Base-by-base conservation (phyloP, 2,797 vertebrate genomes). In the Ciconia nigra region DNA sequence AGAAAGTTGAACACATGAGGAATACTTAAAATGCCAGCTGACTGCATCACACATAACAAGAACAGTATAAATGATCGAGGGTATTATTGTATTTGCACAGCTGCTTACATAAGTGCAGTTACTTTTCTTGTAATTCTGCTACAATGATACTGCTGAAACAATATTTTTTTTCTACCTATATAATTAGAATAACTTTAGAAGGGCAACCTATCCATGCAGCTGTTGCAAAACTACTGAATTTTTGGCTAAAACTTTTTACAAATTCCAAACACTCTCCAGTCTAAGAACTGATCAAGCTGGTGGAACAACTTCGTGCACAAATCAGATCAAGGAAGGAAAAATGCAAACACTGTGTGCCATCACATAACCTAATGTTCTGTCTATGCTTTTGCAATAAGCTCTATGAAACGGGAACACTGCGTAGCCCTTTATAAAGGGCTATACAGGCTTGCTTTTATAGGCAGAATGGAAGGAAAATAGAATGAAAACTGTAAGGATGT, bases 1-100 rank as follows among this genome's bases (percentile, higher is more conserved):
- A 78, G 44, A 96, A 95, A 97, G 81, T 85, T 87, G 88, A 96
- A 90, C 69, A 96, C 82, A 80, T 52, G 87, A 81, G 93, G 82
- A 84, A 96, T 67, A 87, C 83, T 95, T 81, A 81, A 89, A 96
- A 95, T 66, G 94, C 70, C 90, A 35, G n/a, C 51, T 63, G 91
- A 92, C 59, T 97, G 70, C 93, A 97, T 90, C 83, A 88, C n/a
- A 61, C 41, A 3, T 42, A 70, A 92, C 72, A 54, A 55, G 21
- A 89, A 55, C 14, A 1, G 57, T 25, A 29, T 63, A 63, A 85
- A 29, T 47, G 37, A 89, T 41, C 22, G 16, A 39, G 17, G 49
- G 52, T 39, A 66, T 37, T 62, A 78, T 5, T 70, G 41, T 17
- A 72, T 70, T 69, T 69, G 54, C 52, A 71, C 57, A 82, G 82